phyloP scores from a whole-genome alignment of 2,797 vertebrate genomes.

The Enteromius anoplus region DNA sequence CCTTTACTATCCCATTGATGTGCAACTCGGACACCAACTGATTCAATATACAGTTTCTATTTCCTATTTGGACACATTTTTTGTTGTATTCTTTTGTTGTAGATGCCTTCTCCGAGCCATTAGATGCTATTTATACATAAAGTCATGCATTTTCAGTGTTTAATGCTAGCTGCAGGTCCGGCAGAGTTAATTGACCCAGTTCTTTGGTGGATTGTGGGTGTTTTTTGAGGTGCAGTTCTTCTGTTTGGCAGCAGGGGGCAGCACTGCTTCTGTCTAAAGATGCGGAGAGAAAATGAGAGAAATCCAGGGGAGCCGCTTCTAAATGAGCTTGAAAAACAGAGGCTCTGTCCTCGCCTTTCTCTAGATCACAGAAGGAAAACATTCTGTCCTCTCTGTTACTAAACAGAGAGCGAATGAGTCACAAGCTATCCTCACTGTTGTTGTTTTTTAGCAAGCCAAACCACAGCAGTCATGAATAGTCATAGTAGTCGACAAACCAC shows the following conservation, averaged over 20 bases:
- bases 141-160: neutral
- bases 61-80: neutral
- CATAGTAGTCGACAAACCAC: neutral
- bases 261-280: slow-evolving; percentile 41
- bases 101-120: too few relatives aligned
- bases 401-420: slow-evolving; percentile 16
- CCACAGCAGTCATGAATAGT: neutral
- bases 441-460: neutral
- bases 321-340: slow-evolving; percentile 16
- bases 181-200: neutral
- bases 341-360: slow-evolving; percentile 9
- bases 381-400: slow-evolving; percentile 19
- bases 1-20: neutral
- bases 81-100: neutral
- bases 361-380: slow-evolving; percentile 27
- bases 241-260: slow-evolving; percentile 52
- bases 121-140: neutral
- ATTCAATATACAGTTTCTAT: neutral
- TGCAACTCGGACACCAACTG: neutral
- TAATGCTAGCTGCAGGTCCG: neutral
- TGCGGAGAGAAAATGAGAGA: neutral
- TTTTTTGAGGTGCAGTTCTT: neutral
- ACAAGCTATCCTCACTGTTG: neutral
- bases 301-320: neutral
- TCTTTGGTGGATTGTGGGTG: neutral